These are phyloP conservation scores for Oophaga pumilio DNA, from an alignment of 2,113 vertebrate genomes.

Conservation along the genomic window DNA sequence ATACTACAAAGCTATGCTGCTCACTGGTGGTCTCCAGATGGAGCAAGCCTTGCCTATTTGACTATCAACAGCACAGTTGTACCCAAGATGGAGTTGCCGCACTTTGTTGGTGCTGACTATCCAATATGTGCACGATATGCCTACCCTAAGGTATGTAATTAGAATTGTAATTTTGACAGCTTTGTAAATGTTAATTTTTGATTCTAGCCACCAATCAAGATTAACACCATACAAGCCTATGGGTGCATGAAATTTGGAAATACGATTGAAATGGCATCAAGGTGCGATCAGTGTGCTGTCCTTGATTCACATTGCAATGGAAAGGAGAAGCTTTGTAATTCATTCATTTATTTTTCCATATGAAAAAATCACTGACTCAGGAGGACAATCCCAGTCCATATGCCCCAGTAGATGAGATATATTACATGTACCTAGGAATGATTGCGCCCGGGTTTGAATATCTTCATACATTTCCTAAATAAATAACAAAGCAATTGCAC, in stretches of 20 bases:
- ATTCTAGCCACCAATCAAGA: not conserved
- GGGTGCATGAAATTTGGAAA: not conserved
- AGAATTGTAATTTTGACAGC: not conserved
- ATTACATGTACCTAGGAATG: no score
- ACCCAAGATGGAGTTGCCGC: conserved; percentile 79
- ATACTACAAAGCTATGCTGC: conserved; percentile 71
- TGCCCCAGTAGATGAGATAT: no score
- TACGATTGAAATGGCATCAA: no score
- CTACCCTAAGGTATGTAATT: conserved; percentile 76
- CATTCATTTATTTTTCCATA: no score
- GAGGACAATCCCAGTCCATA: no score
- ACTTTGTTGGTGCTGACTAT: conserved; percentile 77
- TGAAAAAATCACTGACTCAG: no score
- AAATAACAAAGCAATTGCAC: not conserved
- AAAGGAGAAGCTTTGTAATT: no score
- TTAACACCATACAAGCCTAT: not conserved
- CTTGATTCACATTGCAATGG: no score
- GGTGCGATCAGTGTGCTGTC: no score
- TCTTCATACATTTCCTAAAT: no score
- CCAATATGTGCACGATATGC: conserved; percentile 73
- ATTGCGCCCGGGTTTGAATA: not conserved
- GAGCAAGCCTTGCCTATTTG: conserved; percentile 76
- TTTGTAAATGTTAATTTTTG: not conserved
- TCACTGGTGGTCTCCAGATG: conserved; percentile 81
- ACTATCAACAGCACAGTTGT: conserved; percentile 81